phyloP scores from a whole-genome alignment of 2,113 vertebrate species.

The Syngnathus floridae region DNA sequence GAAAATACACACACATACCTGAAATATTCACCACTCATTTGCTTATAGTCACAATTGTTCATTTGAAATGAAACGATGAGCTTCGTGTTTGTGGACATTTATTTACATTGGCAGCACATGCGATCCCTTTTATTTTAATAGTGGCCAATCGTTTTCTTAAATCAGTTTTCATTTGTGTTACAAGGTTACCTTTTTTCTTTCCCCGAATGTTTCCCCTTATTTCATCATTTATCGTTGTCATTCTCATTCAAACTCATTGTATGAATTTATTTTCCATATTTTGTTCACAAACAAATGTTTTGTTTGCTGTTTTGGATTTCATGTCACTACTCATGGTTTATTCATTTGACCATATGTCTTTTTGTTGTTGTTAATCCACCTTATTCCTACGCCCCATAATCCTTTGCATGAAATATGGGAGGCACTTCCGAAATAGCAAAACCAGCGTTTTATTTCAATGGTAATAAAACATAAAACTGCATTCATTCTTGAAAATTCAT shows the following conservation, averaged over 20 bases:
- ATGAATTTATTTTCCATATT: slow-evolving; percentile 6
- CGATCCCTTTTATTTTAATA: slow-evolving; percentile 22
- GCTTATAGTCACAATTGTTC: not conserved
- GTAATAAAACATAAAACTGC: too few relatives aligned
- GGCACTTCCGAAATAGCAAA: too few relatives aligned
- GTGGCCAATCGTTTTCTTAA: slow-evolving; percentile 2
- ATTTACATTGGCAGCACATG: not conserved
- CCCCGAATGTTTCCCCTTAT: not conserved
- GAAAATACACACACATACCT: not conserved
- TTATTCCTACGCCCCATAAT: too few relatives aligned
- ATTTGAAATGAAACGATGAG: not conserved
- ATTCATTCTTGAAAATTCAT: too few relatives aligned
- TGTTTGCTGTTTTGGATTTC: slow-evolving; percentile 29
- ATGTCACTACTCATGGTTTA: slow-evolving; percentile 22
- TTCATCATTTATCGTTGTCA: slow-evolving; percentile 17
- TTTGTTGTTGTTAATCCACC: not conserved
- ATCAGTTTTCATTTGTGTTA: slow-evolving; percentile 22
- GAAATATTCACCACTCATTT: not conserved
- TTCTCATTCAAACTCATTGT: slow-evolving; percentile 2
- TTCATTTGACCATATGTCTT: slow-evolving; percentile 12
- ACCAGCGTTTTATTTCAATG: too few relatives aligned
- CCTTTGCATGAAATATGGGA: too few relatives aligned
- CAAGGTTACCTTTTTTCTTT: not conserved
- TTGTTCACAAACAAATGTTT: slow-evolving; percentile 25
- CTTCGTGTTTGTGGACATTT: not conserved